A percentile compares a stretch with the other conserved stretches of the same genome.
Conservation (phyloP, 2,888 invertebrate species). For the Zootermopsis nevadensis region DNA sequence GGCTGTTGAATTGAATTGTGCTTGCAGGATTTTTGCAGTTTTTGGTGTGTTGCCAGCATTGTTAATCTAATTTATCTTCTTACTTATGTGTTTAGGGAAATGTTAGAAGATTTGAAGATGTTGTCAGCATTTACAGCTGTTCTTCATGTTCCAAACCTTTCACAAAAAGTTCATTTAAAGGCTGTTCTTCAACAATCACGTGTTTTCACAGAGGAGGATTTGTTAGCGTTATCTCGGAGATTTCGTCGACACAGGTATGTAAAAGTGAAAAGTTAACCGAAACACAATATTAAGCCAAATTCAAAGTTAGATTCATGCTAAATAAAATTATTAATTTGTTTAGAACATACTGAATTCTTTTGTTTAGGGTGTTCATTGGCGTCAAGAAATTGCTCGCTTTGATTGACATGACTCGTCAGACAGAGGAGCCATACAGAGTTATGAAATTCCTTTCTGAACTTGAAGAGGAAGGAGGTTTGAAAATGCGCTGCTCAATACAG, state of each 20-base stretch:
- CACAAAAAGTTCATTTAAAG: constrained; percentile 84
- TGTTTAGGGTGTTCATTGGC: constrained; percentile 87
- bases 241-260: constrained; percentile 81
- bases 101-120: constrained; percentile 96
- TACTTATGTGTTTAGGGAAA: constrained; percentile 72
- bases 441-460: constrained; percentile 90
- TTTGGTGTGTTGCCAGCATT: no score
- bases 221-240: constrained; percentile 78
- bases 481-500: constrained; percentile 57
- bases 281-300: not conserved
- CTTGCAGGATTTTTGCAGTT: no score
- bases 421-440: constrained; percentile 81
- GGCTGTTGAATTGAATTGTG: no score
- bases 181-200: constrained; percentile 85
- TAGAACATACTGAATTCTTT: constrained; percentile 34
- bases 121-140: constrained; percentile 91
- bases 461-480: constrained; percentile 91
- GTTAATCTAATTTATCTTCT: not conserved
- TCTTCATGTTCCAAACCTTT: constrained; percentile 92
- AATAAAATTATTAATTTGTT: not conserved
- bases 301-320: not conserved
- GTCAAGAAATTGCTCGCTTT: constrained; percentile 98
- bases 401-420: constrained; percentile 96
- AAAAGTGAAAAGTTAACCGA: not conserved
- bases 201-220: constrained; percentile 79